Evolutionary conservation across 2,797 vertebrate genomes (phyloP).

Genomic region (Syngnathus acus): DNA sequence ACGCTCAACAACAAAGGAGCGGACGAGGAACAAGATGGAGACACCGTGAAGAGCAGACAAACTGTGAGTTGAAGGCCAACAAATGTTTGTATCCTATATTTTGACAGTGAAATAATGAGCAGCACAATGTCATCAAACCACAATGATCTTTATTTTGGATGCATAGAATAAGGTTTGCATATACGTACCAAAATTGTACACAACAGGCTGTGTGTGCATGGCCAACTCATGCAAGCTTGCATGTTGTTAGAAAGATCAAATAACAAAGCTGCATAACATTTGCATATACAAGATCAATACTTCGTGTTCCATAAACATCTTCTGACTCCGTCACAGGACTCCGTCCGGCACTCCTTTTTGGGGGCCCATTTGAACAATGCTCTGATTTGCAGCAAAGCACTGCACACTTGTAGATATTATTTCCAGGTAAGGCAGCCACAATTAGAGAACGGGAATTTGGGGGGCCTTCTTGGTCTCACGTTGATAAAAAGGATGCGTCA

Average conservation of each 20-base stretch:
- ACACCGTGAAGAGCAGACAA: conserved; percentile 6
- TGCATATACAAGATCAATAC: too few species aligned
- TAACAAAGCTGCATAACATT: too few species aligned
- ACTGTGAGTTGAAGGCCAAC: background rate
- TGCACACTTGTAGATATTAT: too few species aligned
- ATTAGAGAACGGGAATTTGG: too few species aligned
- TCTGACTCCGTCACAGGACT: too few species aligned
- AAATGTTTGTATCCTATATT: background rate
- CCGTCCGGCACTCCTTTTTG: too few species aligned
- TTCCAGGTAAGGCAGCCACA: too few species aligned
- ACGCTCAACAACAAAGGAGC: conserved; percentile 7
- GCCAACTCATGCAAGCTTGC: background rate
- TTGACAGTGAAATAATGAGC: background rate
- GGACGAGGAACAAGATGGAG: background rate
- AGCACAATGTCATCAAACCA: background rate
- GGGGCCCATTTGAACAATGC: too few species aligned
- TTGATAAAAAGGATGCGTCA: too few species aligned
- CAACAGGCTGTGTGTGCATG: background rate
- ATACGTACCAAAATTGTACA: background rate
- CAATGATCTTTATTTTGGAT: background rate
- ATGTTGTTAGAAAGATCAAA: background rate
- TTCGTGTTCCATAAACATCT: too few species aligned
- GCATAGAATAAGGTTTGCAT: conserved; percentile 2
- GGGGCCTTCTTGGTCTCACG: too few species aligned
- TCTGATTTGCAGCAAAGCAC: too few species aligned